Conservation (phyloP, 2,797 vertebrate species). For the Dipus sagitta region DNA sequence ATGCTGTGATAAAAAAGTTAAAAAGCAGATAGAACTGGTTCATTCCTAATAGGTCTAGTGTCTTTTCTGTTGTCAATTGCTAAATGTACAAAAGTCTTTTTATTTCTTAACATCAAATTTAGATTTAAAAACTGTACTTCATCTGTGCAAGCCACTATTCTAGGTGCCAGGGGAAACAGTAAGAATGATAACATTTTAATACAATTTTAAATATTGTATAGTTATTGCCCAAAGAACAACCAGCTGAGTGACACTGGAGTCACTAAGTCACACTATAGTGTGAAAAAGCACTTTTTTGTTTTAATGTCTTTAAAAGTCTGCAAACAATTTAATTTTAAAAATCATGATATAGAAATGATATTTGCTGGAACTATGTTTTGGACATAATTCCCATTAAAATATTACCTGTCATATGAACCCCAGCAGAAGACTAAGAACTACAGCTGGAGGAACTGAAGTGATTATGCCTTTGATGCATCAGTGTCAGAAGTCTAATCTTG, state of each 20-base stretch:
- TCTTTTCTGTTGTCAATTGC: neutral
- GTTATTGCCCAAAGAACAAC: neutral
- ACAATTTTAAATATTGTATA: neutral
- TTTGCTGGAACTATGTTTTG: neutral
- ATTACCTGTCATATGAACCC: neutral
- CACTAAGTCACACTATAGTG: neutral
- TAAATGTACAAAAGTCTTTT: neutral
- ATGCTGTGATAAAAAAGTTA: neutral
- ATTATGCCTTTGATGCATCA: neutral
- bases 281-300: neutral
- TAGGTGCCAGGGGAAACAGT: neutral
- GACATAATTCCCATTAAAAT: conserved; percentile 9
- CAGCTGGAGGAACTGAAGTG: neutral
- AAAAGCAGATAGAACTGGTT: conserved; percentile 9
- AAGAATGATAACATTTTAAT: conserved; percentile 2
- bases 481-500: conserved; percentile 17
- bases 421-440: neutral
- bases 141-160: neutral
- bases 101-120: conserved; percentile 52
- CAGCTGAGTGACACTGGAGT: neutral
- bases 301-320: neutral
- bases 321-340: conserved; percentile 44
- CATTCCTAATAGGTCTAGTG: neutral
- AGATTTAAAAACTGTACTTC: conserved; percentile 50
- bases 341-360: neutral